These are phyloP conservation scores for Leptocoma aspasia DNA, from an alignment of 2,113 vertebrate genomes.

Conservation along the genomic window DNA sequence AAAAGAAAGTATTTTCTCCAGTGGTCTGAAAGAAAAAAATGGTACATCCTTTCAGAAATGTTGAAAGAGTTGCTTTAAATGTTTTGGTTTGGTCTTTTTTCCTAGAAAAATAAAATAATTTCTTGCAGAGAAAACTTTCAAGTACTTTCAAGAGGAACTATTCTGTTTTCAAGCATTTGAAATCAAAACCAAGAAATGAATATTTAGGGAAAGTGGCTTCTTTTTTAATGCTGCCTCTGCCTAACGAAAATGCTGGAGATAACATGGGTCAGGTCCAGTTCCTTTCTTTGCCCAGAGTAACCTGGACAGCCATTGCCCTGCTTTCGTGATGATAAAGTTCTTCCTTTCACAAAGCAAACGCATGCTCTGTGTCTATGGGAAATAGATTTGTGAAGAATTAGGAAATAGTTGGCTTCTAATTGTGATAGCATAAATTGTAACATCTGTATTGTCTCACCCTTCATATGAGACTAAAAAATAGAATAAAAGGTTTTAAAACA, in stretches of 20 bases:
- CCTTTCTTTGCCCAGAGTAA: background rate
- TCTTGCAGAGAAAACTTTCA: background rate
- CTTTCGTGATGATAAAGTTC: background rate
- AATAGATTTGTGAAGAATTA: no score
- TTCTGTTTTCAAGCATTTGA: background rate
- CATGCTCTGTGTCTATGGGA: background rate
- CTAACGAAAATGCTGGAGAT: background rate
- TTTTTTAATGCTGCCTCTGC: background rate
- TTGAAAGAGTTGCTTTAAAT: background rate
- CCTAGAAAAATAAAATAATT: background rate
- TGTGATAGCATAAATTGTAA: no score
- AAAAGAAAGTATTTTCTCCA: background rate
- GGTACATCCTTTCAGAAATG: background rate
- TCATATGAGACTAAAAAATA: no score
- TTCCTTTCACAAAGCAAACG: background rate
- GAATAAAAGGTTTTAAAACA: no score
- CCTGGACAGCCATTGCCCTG: background rate
- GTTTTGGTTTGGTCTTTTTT: background rate
- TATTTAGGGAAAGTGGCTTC: background rate
- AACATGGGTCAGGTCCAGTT: background rate
- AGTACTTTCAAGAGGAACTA: background rate
- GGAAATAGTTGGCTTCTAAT: no score
- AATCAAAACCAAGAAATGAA: background rate
- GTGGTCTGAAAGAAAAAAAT: background rate
- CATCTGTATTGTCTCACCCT: no score